Evolutionary conservation across 2,888 invertebrate genomes (phyloP), one percentile per base, ranked within the genome.

Genomic region (Tuta absoluta): DNA sequence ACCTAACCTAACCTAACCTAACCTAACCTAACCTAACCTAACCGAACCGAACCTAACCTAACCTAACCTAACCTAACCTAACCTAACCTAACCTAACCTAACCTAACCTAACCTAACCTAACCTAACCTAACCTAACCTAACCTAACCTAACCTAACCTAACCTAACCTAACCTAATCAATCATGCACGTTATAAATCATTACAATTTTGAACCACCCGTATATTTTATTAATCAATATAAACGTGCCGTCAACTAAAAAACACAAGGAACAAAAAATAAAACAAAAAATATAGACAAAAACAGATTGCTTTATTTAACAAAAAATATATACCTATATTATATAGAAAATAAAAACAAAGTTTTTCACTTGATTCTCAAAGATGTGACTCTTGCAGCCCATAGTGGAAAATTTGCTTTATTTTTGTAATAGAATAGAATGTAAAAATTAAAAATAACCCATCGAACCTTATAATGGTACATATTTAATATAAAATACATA

Each of bases 221-320:
- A 87, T 84, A 81, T 82, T 78, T 79, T 80, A 75, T 75, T 71
- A 75, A 69, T 80, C 80, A 86, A 75, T 81, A n/a, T n/a, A n/a
- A n/a, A n/a, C n/a, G n/a, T n/a, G n/a, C n/a, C n/a, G n/a, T n/a
- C 72, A 71, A 75, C 75, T 73, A 72, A n/a, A n/a, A n/a, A 68
- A 63, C 48, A 72, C 75, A 78, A 80, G 74, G 71, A 71, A 79
- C 81, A 76, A 76, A 77, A n/a, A n/a, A 89, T 85, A 85, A 91
- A 89, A 87, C 82, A 80, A 90, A 87, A 85, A 76, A 67, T 73
- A 81, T 87, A 85, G 89, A 91, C 90, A 90, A 91, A 91, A 91
- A 91, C 91, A 90, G 87, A 87, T 90, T 91, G 89, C 89, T 91
- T 91, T 91, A 91, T 91, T n/a, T n/a, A n/a, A n/a, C n/a, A n/a